These are phyloP conservation scores for Mirza zaza DNA, from an alignment of 2,113 vertebrate genomes.

Conservation along the genomic window DNA sequence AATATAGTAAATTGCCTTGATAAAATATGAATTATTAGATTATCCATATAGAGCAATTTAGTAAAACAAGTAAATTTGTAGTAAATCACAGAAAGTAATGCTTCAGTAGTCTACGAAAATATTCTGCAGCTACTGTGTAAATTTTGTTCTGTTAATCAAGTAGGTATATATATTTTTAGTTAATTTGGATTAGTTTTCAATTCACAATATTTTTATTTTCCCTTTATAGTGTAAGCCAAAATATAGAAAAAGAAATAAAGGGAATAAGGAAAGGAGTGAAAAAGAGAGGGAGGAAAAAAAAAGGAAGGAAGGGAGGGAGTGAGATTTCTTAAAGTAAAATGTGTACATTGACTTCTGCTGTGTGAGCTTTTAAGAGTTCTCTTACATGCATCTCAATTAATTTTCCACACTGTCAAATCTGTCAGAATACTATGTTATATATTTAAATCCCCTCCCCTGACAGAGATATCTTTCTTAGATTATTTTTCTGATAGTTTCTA, in stretches of 20 bases:
- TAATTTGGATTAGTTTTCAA: neutral
- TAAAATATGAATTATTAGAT: slow-evolving; percentile 4
- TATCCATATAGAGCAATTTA: neutral
- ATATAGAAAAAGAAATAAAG: neutral
- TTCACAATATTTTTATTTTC: neutral
- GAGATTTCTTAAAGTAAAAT: neutral
- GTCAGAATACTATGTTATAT: neutral
- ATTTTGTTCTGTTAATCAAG: neutral
- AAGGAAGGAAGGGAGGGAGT: too few relatives aligned
- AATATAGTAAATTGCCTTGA: neutral
- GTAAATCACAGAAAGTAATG: neutral
- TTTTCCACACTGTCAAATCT: neutral
- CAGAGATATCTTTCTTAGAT: neutral
- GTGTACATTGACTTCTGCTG: neutral
- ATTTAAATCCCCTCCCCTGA: neutral
- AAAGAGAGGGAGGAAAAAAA: neutral
- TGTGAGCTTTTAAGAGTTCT: neutral
- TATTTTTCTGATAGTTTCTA: neutral
- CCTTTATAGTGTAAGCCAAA: neutral
- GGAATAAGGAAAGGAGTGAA: neutral
- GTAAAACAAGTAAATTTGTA: neutral
- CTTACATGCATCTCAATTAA: neutral
- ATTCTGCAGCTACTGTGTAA: neutral
- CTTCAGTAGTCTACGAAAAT: neutral
- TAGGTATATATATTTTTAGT: neutral